These are phyloP conservation scores for Syngnathoides biaculeatus DNA, from an alignment of 2,113 vertebrate genomes.

Conservation along the genomic window DNA sequence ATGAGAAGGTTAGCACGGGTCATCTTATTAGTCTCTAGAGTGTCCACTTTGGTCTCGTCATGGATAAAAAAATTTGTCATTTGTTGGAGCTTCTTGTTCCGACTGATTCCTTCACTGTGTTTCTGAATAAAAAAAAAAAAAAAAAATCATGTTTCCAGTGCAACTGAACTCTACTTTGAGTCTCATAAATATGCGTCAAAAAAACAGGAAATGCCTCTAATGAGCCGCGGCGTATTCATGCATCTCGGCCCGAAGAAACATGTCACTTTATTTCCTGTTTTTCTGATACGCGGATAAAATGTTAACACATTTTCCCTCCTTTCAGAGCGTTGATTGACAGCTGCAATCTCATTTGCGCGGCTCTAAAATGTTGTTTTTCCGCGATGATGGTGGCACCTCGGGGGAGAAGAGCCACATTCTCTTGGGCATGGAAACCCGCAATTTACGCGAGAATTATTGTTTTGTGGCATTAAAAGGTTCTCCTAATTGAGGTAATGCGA, in stretches of 20 bases:
- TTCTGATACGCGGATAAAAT: background rate
- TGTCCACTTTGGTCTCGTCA: background rate
- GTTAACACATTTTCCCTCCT: background rate
- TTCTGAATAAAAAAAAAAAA: too few relatives aligned
- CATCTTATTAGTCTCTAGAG: background rate
- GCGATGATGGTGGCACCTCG: slow-evolving; percentile 34
- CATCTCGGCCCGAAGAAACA: background rate
- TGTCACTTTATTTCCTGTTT: background rate
- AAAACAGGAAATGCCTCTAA: background rate
- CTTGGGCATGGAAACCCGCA: slow-evolving; percentile 54
- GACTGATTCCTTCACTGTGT: background rate
- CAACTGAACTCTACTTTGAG: background rate
- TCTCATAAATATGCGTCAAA: background rate
- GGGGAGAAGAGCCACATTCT: background rate
- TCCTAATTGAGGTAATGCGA: slow-evolving; percentile 53
- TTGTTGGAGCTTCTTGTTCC: too few relatives aligned
- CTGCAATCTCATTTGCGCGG: slow-evolving; percentile 46
- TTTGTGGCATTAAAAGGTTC: slow-evolving; percentile 59
- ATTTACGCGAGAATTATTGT: slow-evolving; percentile 36
- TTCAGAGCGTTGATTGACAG: slow-evolving; percentile 51
- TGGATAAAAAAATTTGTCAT: background rate
- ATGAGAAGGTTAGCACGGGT: too few relatives aligned
- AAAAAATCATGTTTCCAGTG: background rate
- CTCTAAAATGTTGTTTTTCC: slow-evolving; percentile 46
- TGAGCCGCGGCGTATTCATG: background rate